phyloP scores from a whole-genome alignment of 2,113 vertebrate species.

The Amphiprion ocellaris region DNA sequence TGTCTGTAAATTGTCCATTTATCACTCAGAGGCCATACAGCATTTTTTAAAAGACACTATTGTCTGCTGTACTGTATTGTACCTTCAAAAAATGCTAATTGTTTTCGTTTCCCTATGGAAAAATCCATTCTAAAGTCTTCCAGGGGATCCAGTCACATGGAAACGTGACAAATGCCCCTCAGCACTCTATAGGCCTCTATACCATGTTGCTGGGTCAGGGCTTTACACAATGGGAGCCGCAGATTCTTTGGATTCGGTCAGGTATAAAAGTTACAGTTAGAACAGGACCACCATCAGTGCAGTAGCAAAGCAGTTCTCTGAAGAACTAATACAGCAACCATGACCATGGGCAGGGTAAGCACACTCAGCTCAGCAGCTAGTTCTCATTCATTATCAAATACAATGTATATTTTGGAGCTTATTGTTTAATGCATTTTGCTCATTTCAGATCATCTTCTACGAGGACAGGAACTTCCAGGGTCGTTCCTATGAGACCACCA shows the following conservation, averaged over 20 bases:
- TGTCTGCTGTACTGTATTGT: conserved; percentile 51
- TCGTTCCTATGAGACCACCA: conserved; percentile 76
- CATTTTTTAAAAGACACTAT: conserved; percentile 39
- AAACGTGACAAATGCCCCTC: conserved; percentile 60
- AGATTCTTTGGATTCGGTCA: conserved; percentile 68
- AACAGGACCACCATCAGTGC: conserved; percentile 58
- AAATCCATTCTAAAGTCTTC: conserved; percentile 74
- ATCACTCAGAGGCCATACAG: conserved; percentile 11
- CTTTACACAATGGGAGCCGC: conserved; percentile 70
- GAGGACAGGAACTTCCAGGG: conserved; percentile 84
- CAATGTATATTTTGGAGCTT: background rate
- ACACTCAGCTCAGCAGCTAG: background rate
- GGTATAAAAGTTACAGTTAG: conserved; percentile 79
- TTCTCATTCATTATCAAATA: background rate
- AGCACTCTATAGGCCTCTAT: conserved; percentile 72
- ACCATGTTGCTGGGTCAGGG: conserved; percentile 76
- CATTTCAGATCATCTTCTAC: conserved; percentile 78
- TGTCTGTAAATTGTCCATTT: conserved; percentile 24
- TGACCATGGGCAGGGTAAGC: conserved; percentile 77
- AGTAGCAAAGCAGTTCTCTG: conserved; percentile 47
- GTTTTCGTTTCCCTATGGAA: conserved; percentile 55
- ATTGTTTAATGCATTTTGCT: background rate
- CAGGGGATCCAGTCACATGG: conserved; percentile 66
- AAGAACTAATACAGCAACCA: conserved; percentile 42
- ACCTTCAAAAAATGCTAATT: conserved; percentile 47